Conservation (phyloP, 2,797 vertebrate species). For the Odontamblyopus lacepedii region DNA sequence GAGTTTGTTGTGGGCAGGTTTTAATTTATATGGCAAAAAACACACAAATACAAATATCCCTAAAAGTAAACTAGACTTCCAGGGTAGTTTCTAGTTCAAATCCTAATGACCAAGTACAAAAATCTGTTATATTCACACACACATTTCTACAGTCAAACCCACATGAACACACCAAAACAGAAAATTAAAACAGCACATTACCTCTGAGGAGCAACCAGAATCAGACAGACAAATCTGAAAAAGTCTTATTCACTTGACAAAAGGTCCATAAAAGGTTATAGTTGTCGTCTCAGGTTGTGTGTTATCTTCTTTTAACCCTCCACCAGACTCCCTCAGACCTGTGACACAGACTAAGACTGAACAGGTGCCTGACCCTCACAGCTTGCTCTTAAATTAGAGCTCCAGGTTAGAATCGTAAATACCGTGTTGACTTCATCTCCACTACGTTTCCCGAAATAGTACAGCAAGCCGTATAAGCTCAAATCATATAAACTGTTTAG, state of each 20-base stretch:
- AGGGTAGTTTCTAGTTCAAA: no score
- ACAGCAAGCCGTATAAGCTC: neutral
- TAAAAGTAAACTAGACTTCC: no score
- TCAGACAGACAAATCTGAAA: conserved; percentile 6
- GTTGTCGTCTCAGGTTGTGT: neutral
- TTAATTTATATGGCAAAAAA: no score
- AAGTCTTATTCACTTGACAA: conserved; percentile 1
- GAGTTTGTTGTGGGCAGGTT: no score
- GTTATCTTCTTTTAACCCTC: neutral
- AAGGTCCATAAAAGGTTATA: conserved; percentile 23
- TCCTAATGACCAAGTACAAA: neutral
- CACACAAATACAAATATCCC: no score
- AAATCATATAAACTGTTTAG: neutral
- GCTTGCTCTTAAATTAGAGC: neutral
- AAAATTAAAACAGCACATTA: neutral
- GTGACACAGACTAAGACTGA: neutral
- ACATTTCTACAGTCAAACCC: neutral
- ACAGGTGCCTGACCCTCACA: neutral
- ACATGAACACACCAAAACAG: neutral
- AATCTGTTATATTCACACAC: neutral
- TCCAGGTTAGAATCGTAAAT: neutral
- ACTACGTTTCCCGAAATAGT: neutral
- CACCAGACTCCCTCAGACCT: neutral
- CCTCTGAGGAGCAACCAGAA: conserved; percentile 12
- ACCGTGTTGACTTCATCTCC: neutral